Evolutionary conservation across 35 echinoderm and acorn worm genomes (phyloP).

Genomic region (Holothuria glaberrima): DNA sequence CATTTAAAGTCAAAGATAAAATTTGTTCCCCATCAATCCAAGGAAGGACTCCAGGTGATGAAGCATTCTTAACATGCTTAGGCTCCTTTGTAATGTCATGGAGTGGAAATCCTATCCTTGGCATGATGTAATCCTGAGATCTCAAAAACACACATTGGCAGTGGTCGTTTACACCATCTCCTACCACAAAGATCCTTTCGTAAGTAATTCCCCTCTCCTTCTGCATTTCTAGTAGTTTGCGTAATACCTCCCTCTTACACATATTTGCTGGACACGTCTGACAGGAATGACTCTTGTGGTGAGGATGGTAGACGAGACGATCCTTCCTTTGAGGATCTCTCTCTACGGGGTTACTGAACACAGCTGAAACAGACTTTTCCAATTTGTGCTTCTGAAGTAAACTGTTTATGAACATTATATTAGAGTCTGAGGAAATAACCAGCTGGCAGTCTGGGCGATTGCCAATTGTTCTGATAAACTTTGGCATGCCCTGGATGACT

Average conservation of each 20-base stretch:
- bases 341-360: constrained; percentile 38
- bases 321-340: neutral
- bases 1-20: constrained; percentile 5
- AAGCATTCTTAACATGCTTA: constrained; percentile 23
- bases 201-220: constrained; percentile 23
- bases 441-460: constrained; percentile 31
- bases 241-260: constrained; percentile 38
- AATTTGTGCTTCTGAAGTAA: constrained; percentile 41
- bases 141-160: constrained; percentile 28
- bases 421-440: constrained; percentile 38
- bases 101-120: constrained; percentile 39
- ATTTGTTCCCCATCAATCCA: constrained; percentile 42
- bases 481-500: constrained; percentile 34
- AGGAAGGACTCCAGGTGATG: constrained; percentile 1
- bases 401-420: constrained; percentile 23
- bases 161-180: constrained; percentile 43
- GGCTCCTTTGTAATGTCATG: constrained; percentile 12
- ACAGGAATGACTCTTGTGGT: constrained; percentile 33
- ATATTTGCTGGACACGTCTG: constrained; percentile 34
- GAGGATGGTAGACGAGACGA: constrained; percentile 31
- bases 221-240: constrained; percentile 19
- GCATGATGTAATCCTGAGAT: constrained; percentile 50
- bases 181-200: constrained; percentile 41
- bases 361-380: constrained; percentile 27
- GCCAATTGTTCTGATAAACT: constrained; percentile 36